These are phyloP conservation scores for Melipona beecheii DNA, from an alignment of 2,888 invertebrate genomes.

Conservation along the genomic window DNA sequence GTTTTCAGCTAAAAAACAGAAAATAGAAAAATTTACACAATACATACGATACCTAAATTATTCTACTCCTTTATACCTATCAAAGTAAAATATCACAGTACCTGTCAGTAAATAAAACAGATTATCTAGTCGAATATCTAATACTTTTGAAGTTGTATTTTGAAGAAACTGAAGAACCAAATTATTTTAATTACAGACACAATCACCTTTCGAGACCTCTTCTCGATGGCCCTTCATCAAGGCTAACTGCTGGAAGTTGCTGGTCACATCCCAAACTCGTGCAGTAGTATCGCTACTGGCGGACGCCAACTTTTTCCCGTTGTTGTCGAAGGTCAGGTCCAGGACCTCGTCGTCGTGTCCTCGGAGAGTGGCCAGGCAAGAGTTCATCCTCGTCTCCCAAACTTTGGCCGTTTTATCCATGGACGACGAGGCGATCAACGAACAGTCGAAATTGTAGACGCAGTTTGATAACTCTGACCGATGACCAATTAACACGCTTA, in stretches of 20 bases:
- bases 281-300: slow-evolving; percentile 91
- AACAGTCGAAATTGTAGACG: slow-evolving; percentile 88
- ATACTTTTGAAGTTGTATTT: too few relatives aligned
- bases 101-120: too few relatives aligned
- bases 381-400: slow-evolving; percentile 88
- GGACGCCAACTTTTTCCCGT: slow-evolving; percentile 89
- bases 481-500: slow-evolving; percentile 87
- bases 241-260: slow-evolving; percentile 86
- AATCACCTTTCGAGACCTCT: slow-evolving; percentile 88
- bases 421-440: slow-evolving; percentile 89
- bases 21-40: too few relatives aligned
- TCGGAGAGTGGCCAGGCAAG: slow-evolving; percentile 86
- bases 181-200: too few relatives aligned
- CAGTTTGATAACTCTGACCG: slow-evolving; percentile 89
- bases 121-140: too few relatives aligned
- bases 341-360: slow-evolving; percentile 90
- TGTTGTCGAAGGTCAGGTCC: slow-evolving; percentile 91
- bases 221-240: slow-evolving; percentile 88
- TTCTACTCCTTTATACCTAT: too few relatives aligned
- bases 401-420: slow-evolving; percentile 89
- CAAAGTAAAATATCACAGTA: too few relatives aligned
- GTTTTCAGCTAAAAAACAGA: too few relatives aligned
- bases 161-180: too few relatives aligned
- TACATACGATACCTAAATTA: too few relatives aligned
- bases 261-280: slow-evolving; percentile 88